Evolutionary conservation across 2,888 invertebrate genomes (phyloP), one percentile per base, ranked within the genome.

Genomic region (Patella pellucida): DNA sequence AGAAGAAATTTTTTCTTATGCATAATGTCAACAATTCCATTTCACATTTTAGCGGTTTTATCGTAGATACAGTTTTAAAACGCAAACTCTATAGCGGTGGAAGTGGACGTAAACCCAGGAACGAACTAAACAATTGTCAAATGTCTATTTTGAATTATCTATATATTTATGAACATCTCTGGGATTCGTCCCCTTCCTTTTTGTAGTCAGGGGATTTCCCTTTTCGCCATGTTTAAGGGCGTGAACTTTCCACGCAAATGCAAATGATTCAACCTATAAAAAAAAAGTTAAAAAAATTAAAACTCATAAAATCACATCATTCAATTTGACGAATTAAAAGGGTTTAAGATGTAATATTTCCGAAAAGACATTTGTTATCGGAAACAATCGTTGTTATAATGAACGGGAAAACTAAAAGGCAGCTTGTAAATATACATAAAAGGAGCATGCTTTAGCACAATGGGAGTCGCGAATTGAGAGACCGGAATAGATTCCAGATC

Each of bases 211-310:
- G 4, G 82, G 82, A 75, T 85, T 86, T 41, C 80, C 80, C 68
- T 79, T 80, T 16, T 86, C 86, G 19, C 76, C 77, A 54, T 82
- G 81, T 75, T 86, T 84, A 23, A 85, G 82, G 9, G 87, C 88
- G 76, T 87, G 88, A 52, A 84, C 78, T 72, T 82, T 83, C 88
- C 88, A 88, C 0, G 87, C 85, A 67, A 78, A 81, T 14, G 85
- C 80, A 71, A 87, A 83, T 27, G 78, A 79, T 12, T 85, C 87
- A 41, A 85, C 83, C 88, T 88, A 78, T 16, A 78, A 76, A 70
- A 52, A 52, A 52, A 52, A 69, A 50, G n/a, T n/a, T n/a, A 14
- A n/a, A 5, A 74, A 16, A 19, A 31, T 12, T n/a, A 19, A 12
- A 2, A 15, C 23, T 41, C 41, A 41, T 41, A 41, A 41, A 41